These are phyloP conservation scores for Glossophaga mutica DNA, from an alignment of 2,797 vertebrate species.

Conservation along the genomic window DNA sequence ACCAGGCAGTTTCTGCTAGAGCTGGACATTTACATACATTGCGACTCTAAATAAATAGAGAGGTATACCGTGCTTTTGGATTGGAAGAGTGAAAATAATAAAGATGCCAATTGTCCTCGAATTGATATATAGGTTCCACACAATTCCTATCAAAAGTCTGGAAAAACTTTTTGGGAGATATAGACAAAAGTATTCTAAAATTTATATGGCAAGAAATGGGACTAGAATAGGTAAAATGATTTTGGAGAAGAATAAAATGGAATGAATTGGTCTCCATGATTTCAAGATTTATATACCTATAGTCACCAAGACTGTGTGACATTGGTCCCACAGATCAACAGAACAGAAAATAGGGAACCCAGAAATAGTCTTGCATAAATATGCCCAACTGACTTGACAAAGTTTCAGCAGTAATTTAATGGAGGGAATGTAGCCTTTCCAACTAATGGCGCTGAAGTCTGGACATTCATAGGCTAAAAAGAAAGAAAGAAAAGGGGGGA, in stretches of 20 bases:
- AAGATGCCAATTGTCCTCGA: background rate
- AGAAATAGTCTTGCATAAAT: background rate
- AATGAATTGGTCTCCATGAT: background rate
- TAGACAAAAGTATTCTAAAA: background rate
- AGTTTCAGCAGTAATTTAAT: background rate
- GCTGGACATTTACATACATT: background rate
- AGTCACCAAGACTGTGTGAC: background rate
- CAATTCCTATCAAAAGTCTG: background rate
- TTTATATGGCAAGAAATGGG: background rate
- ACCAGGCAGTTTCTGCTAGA: background rate
- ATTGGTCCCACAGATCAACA: background rate
- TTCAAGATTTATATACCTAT: background rate
- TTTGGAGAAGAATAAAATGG: background rate
- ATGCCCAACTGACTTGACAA: background rate
- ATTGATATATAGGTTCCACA: background rate
- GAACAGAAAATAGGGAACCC: background rate
- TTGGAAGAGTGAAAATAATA: background rate
- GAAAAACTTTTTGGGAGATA: background rate
- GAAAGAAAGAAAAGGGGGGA: background rate
- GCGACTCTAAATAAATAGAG: background rate
- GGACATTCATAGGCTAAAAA: background rate
- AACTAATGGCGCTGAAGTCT: background rate
- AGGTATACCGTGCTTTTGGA: background rate
- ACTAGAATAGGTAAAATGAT: background rate
- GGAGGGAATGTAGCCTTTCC: background rate